Evolutionary conservation across 2,797 vertebrate species (phyloP), one percentile per base, ranked within the genome.

Genomic region (Thamnophis elegans): DNA sequence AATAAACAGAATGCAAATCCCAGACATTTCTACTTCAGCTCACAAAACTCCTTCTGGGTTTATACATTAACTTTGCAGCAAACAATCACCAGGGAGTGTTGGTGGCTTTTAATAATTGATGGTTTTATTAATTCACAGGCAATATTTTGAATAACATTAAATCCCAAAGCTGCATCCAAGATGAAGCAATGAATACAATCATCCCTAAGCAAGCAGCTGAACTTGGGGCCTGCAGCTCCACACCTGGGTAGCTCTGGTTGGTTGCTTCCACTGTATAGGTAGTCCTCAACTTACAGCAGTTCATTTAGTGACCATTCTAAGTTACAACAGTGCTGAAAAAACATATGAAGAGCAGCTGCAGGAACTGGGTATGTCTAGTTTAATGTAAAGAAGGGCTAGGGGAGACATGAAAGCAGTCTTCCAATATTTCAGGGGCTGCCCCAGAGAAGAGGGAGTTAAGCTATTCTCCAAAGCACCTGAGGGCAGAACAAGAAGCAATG

Each of bases 11-110:
- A 56, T 4, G 4, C 59, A 51, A 51, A 51, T 51, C 26, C 1
- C 4, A 85, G 36, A 60, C 82, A 60, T 91, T 93, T 62, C 92
- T 55, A 4, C 85, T 93, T 92, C 12, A 93, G 89, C 94, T 94
- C 94, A 91, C 92, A 93, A 92, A 53, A 88, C 93, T 94, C 95
- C 94, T 93, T 93, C 93, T 91, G 93, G 91, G 13, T 86, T 95
- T 96, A 94, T 95, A 95, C 93, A 95, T 95, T 95, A 95, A 95
- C 95, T 95, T 90, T 92, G 94, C 93, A 89, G 93, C 93, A 95
- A 97, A 96, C 94, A 95, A 94, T 93, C 96, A 95, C 90, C 86
- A 94, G 96, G 94, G 93, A 95, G 87, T 94, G 2, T 94, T 91
- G 92, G 78, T 89, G 78, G 56, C 88, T 92, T 95, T 94, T 82